Percentiles rank a stretch among this genome's conserved stretches.
These are phyloP conservation scores for Hydrolagus affinis DNA, from an alignment of 2,113 vertebrate genomes.

Conservation along the genomic window DNA sequence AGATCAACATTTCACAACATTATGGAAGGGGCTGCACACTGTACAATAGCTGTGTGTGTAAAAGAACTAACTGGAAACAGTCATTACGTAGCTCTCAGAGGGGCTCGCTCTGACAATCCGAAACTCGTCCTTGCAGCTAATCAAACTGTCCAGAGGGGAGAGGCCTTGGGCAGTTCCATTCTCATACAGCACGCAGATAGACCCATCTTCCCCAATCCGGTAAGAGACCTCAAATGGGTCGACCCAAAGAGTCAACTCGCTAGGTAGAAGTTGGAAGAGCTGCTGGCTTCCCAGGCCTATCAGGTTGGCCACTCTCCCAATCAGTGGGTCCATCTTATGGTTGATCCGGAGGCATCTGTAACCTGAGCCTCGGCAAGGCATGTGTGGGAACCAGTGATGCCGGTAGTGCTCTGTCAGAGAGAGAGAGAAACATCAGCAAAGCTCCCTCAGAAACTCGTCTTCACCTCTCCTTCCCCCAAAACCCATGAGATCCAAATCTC, in stretches of 20 bases:
- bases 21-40: conserved; percentile 39
- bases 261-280: conserved; percentile 60
- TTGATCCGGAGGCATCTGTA: conserved; percentile 67
- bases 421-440: conserved; percentile 36
- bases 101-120: conserved; percentile 49
- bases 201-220: conserved; percentile 64
- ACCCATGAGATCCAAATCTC: not conserved
- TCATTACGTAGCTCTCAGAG: conserved; percentile 58
- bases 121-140: conserved; percentile 54
- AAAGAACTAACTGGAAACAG: conserved; percentile 50
- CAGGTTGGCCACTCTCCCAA: conserved; percentile 53
- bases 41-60: conserved; percentile 37
- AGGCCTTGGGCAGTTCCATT: conserved; percentile 38
- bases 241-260: conserved; percentile 64
- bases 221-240: conserved; percentile 66
- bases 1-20: conserved; percentile 39
- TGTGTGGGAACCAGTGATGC: conserved; percentile 62
- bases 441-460: not conserved
- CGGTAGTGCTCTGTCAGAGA: conserved; percentile 55
- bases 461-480: not conserved
- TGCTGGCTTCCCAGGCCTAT: conserved; percentile 57
- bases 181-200: conserved; percentile 63
- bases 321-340: conserved; percentile 64
- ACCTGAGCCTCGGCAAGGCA: conserved; percentile 59
- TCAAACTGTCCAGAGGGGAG: conserved; percentile 43